Evolutionary conservation across 2,888 invertebrate genomes (phyloP).

Genomic region (Proisotoma minuta): DNA sequence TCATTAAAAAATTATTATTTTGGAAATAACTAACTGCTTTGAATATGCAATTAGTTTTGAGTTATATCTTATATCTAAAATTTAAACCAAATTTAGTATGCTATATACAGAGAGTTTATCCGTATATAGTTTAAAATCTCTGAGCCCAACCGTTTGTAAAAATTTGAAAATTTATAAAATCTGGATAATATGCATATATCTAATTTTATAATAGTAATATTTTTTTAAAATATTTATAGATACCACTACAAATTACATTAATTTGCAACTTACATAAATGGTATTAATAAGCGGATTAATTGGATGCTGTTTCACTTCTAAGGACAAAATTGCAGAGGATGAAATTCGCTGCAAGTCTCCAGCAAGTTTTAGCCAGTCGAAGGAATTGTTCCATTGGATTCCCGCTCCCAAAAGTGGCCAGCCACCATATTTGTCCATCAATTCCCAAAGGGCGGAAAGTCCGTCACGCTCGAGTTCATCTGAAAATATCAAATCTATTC

Average conservation of each 20-base stretch:
- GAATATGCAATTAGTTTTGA: not conserved
- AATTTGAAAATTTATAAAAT: too few species aligned
- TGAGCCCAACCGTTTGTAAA: too few species aligned
- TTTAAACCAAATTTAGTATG: too few species aligned
- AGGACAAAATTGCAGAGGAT: slow-evolving; percentile 20
- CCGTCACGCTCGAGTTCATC: slow-evolving; percentile 20
- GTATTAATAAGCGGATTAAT: slow-evolving; percentile 16
- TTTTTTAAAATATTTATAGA: not conserved
- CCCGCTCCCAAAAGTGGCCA: slow-evolving; percentile 2
- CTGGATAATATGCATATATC: too few species aligned
- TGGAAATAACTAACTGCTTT: not conserved
- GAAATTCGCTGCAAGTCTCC: slow-evolving; percentile 26
- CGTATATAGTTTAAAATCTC: too few species aligned
- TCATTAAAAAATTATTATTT: not conserved
- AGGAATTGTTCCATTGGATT: not conserved
- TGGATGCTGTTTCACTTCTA: slow-evolving; percentile 35
- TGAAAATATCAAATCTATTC: not conserved
- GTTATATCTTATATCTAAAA: too few species aligned
- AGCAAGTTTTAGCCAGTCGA: slow-evolving; percentile 13
- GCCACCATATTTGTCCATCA: slow-evolving; percentile 10
- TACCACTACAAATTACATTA: not conserved
- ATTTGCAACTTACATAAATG: slow-evolving; percentile 20
- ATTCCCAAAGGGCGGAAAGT: not conserved
- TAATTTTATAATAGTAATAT: too few species aligned
- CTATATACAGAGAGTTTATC: too few species aligned